Percentiles rank a stretch among this genome's conserved stretches.
These are phyloP conservation scores for Wiebesia pumilae DNA, from an alignment of 1,140 invertebrate genomes.

Conservation along the genomic window DNA sequence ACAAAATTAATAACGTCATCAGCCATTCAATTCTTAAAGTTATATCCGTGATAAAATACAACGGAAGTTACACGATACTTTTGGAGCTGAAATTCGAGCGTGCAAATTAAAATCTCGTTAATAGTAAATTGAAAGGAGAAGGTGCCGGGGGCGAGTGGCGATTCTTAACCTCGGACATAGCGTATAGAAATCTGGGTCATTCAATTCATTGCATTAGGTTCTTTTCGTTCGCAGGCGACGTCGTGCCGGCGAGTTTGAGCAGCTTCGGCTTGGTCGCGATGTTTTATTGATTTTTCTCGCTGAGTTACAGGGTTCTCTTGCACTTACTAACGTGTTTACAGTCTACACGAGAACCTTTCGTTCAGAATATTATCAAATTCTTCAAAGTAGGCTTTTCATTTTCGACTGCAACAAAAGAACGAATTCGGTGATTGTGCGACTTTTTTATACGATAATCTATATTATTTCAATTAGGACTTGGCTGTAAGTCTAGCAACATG, in stretches of 20 bases:
- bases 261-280: slow-evolving; percentile 30
- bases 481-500: too few relatives aligned
- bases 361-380: slow-evolving; percentile 28
- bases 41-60: background rate
- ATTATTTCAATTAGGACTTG: too few relatives aligned
- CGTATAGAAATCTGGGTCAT: slow-evolving; percentile 52
- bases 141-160: slow-evolving; percentile 35
- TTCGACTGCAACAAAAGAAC: background rate
- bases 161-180: slow-evolving; percentile 44
- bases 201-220: slow-evolving; percentile 54
- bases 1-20: background rate
- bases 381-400: background rate
- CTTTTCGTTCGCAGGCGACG: slow-evolving; percentile 45
- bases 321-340: slow-evolving; percentile 25
- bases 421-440: too few relatives aligned
- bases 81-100: slow-evolving; percentile 26
- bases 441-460: too few relatives aligned
- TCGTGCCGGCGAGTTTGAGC: slow-evolving; percentile 31
- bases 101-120: slow-evolving; percentile 34
- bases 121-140: background rate
- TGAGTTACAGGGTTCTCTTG: slow-evolving; percentile 4
- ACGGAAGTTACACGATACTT: background rate
- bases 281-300: slow-evolving; percentile 53
- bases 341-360: slow-evolving; percentile 3
- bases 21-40: background rate